Base-by-base conservation (phyloP, 2,797 vertebrate species). In the Sitta carolinensis region DNA sequence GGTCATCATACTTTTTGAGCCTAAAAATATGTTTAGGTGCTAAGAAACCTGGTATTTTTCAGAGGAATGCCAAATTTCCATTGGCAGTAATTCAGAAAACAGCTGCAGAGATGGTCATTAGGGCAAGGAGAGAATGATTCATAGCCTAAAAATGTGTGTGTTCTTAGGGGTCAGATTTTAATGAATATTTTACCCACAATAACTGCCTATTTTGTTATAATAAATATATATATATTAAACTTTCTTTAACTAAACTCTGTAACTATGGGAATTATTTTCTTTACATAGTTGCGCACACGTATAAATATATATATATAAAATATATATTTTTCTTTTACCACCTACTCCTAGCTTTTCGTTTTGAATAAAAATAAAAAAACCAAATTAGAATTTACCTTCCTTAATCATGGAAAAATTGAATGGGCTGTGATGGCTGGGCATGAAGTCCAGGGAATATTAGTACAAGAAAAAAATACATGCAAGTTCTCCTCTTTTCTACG, bases 121-220 rank as follows among this genome's bases (percentile, higher is more conserved):
- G 97, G 97, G 96, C 97, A 94, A 84, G 97, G 96, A 97, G 89
- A 97, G 85, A 96, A 97, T 94, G 98, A 98, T 98, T 98, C 89
- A 92, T 98, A 98, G 98, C 98, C 98, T 98, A 98, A 98, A 98
- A 96, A 87, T 97, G 96, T 96, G 95, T 97, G 94, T 97, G 96
- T 98, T 97, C 96, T 97, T 98, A 97, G 97, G 95, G 95, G 92
- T 95, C 98, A 98, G 98, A 99, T 98, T 98, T 98, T 98, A 98
- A 99, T 98, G 98, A 98, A 98, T 98, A 98, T 99, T 98, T 99
- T 99, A 99, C 98, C 98, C 98, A 98, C 97, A 98, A 98, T 99
- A 98, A 99, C 98, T 99, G 99, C 99, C 99, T 99, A 99, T 99
- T 99, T 99, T 99, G 98, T 99, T 99, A 99, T 99, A 99, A 99